Percentiles rank a stretch among this genome's conserved stretches.
phyloP scores from a whole-genome alignment of 2,888 invertebrate genomes.

The Zootermopsis nevadensis region DNA sequence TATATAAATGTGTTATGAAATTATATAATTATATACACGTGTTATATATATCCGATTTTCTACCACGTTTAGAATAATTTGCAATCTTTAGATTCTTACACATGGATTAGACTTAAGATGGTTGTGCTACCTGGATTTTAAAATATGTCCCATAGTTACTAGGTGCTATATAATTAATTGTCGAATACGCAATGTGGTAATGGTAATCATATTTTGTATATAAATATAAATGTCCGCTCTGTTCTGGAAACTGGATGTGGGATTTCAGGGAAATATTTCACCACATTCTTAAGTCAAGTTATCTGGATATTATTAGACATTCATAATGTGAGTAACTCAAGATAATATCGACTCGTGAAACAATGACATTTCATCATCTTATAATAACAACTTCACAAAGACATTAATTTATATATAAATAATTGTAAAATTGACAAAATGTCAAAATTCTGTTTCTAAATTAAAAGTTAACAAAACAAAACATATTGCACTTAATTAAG shows the following conservation, averaged over 20 bases:
- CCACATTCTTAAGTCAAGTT: no score
- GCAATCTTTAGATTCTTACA: background rate
- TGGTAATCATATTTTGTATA: background rate
- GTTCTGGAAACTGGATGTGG: background rate
- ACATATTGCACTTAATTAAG: no score
- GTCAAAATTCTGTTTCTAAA: no score
- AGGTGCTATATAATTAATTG: background rate
- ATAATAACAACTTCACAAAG: no score
- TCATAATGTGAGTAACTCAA: no score
- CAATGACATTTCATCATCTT: no score
- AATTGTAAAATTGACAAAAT: no score
- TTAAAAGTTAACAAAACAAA: no score
- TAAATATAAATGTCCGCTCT: background rate
- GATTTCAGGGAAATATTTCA: no score
- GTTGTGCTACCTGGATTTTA: background rate
- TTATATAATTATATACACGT: constrained; percentile 7
- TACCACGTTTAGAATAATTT: constrained; percentile 13
- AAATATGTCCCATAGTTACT: background rate
- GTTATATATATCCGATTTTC: background rate
- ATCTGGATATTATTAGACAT: no score
- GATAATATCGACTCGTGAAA: no score
- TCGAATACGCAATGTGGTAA: background rate
- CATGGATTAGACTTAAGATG: background rate
- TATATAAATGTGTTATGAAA: constrained; percentile 12
- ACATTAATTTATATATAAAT: no score